Conservation (phyloP, 2,113 vertebrate genomes). For the Nibea albiflora region DNA sequence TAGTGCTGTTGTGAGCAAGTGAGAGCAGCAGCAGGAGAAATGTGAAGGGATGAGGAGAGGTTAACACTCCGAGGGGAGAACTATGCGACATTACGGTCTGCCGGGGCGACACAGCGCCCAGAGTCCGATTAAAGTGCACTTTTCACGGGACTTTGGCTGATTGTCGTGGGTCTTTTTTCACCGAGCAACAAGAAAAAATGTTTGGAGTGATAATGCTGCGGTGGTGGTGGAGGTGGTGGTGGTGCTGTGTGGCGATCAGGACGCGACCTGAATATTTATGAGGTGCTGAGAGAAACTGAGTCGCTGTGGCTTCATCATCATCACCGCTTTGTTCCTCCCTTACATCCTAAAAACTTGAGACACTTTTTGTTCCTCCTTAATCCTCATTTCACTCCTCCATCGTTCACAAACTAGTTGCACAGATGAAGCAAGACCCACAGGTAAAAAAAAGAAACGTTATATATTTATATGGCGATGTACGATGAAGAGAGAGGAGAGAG, state of each 20-base stretch:
- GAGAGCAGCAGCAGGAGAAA: constrained; percentile 51
- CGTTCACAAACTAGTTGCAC: constrained; percentile 90
- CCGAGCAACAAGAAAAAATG: constrained; percentile 56
- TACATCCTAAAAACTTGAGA: constrained; percentile 83
- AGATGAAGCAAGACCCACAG: constrained; percentile 94
- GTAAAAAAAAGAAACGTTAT: constrained; percentile 81
- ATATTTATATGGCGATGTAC: constrained; percentile 32
- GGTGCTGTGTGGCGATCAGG: constrained; percentile 90
- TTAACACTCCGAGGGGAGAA: constrained; percentile 60
- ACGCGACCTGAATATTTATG: constrained; percentile 99
- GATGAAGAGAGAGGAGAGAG: neutral
- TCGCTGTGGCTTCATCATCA: constrained; percentile 76
- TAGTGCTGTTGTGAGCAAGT: constrained; percentile 64
- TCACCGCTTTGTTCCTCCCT: constrained; percentile 96
- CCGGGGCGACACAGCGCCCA: constrained; percentile 51
- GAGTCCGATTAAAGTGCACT: constrained; percentile 65
- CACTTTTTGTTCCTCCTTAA: constrained; percentile 73
- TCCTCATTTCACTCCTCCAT: constrained; percentile 66
- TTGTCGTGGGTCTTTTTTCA: constrained; percentile 53
- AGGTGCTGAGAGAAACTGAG: constrained; percentile 89
- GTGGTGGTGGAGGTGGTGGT: constrained; percentile 73
- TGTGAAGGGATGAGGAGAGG: constrained; percentile 56
- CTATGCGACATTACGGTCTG: constrained; percentile 62
- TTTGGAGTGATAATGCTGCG: constrained; percentile 85
- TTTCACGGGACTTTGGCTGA: constrained; percentile 65